These are phyloP conservation scores for Scaptomyza parva DNA, from an alignment of 2,888 invertebrate genomes.

Conservation along the genomic window DNA sequence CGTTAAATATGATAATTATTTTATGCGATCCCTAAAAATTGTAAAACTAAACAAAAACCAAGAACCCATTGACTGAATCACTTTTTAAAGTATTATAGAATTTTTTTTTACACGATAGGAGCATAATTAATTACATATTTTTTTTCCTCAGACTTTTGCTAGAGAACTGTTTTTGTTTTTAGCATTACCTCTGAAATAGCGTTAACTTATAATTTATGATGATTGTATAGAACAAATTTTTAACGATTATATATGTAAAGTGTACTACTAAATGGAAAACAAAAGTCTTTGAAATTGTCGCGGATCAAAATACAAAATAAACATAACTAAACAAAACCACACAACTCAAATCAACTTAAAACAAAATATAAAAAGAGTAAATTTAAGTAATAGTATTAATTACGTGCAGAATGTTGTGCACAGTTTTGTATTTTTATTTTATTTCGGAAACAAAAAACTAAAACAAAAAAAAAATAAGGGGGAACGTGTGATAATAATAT, in stretches of 20 bases:
- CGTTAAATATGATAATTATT: slow-evolving; percentile 64
- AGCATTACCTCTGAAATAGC: slow-evolving; percentile 10
- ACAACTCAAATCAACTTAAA: slow-evolving; percentile 48
- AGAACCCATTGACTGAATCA: slow-evolving; percentile 74
- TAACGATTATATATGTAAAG: slow-evolving; percentile 76
- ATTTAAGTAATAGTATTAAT: slow-evolving; percentile 75
- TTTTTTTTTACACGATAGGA: slow-evolving; percentile 63
- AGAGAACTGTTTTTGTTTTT: slow-evolving; percentile 26
- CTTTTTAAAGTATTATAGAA: slow-evolving; percentile 77
- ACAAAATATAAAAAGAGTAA: slow-evolving; percentile 36
- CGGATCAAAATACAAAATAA: slow-evolving; percentile 61
- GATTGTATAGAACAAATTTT: slow-evolving; percentile 69
- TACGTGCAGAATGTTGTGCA: slow-evolving; percentile 54
- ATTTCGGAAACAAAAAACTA: slow-evolving; percentile 50
- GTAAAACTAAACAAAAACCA: slow-evolving; percentile 49
- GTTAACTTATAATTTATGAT: slow-evolving; percentile 50
- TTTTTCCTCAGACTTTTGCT: slow-evolving; percentile 34
- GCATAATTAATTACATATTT: slow-evolving; percentile 46
- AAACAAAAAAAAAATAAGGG: slow-evolving; percentile 49
- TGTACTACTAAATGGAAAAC: slow-evolving; percentile 61
- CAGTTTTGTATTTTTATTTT: slow-evolving; percentile 57
- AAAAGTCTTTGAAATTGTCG: slow-evolving; percentile 76
- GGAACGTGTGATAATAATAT: slow-evolving; percentile 82
- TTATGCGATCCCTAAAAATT: slow-evolving; percentile 53
- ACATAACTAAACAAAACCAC: slow-evolving; percentile 23